Evolutionary conservation across 2,888 invertebrate genomes (phyloP), one percentile per base, ranked within the genome.

Genomic region (Cataglyphis livida): DNA sequence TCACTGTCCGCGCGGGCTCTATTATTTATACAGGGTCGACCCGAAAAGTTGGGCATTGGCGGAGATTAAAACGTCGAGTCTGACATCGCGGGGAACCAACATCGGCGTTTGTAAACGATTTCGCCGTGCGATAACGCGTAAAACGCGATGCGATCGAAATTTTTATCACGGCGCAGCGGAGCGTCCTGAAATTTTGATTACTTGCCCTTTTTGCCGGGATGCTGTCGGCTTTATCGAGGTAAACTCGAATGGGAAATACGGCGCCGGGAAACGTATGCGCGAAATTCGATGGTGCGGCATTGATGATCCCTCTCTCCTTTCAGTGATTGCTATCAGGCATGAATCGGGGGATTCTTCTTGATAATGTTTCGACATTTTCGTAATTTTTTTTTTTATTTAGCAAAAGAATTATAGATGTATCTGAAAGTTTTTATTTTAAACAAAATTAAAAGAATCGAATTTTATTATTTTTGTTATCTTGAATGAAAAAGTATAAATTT

Each of bases 51-150:
- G 59, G 35, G 18, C 71, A 64, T 79, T 44, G 59, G 65, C 75
- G 75, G 71, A 79, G 78, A 79, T 79, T 79, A 79, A 79, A 79
- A 79, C 21, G 71, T 79, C 78, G 78, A 32, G 59, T 71, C 70
- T 79, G 71, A 79, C 71, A 28, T 76, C 68, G 66, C 54, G 78
- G 78, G 21, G 44, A 70, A 78, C 78, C 59, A 59, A 65, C 66
- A 65, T 59, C 70, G 25, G 57, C 70, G 59, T 79, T 71, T 71
- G 78, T 59, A 79, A 79, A 71, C 71, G 57, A 71, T 71, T 79
- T 79, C 44, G 35, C 44, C 59, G 35, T 41, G 54, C 71, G 78
- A 79, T 79, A 79, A 79, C 71, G 73, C 59, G 59, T 71, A 15
- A 59, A 68, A 41, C 76, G 41, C 76, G 57, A 3, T 21, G 70